A percentile compares a stretch with the other conserved stretches of the same genome.
These are phyloP conservation scores for Hypselothyrea guttata DNA, from an alignment of 2,888 invertebrate species.

Conservation along the genomic window DNA sequence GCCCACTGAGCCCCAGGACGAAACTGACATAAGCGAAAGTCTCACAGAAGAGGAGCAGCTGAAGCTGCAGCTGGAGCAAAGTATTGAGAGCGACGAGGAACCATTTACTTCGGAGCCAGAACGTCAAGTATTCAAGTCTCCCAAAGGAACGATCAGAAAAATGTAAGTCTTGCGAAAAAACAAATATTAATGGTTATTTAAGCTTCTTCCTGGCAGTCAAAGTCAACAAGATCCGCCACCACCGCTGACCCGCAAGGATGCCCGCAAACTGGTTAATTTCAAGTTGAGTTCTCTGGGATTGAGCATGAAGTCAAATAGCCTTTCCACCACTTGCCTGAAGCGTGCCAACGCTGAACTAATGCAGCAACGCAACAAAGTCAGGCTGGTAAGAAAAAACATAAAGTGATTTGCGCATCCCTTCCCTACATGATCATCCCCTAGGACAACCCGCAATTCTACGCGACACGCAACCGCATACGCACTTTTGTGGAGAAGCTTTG, in stretches of 20 bases:
- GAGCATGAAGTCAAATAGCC: conserved; percentile 50
- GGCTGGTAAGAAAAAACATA: conserved; percentile 52
- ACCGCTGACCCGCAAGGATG: conserved; percentile 62
- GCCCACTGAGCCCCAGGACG: conserved; percentile 30
- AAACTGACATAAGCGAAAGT: conserved; percentile 71
- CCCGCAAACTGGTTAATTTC: conserved; percentile 53
- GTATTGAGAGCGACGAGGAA: conserved; percentile 20
- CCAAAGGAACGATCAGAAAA: conserved; percentile 17
- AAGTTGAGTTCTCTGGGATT: conserved; percentile 59
- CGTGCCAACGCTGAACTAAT: conserved; percentile 50
- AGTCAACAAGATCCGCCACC: conserved; percentile 26
- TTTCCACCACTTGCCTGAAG: conserved; percentile 53
- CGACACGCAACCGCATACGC: conserved; percentile 75
- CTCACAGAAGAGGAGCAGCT: conserved; percentile 56
- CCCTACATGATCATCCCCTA: conserved; percentile 19
- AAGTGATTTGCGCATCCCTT: background rate
- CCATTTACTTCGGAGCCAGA: conserved; percentile 41
- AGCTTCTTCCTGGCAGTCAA: conserved; percentile 4
- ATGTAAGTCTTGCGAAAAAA: conserved; percentile 35
- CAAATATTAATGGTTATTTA: background rate
- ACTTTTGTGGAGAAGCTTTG: conserved; percentile 77
- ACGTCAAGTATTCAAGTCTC: conserved; percentile 20
- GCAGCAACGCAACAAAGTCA: conserved; percentile 61
- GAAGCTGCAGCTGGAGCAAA: conserved; percentile 7
- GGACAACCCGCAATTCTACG: conserved; percentile 73